phyloP scores from a whole-genome alignment of 64 coral and sea anemone species.

The Orbicella faveolata region DNA sequence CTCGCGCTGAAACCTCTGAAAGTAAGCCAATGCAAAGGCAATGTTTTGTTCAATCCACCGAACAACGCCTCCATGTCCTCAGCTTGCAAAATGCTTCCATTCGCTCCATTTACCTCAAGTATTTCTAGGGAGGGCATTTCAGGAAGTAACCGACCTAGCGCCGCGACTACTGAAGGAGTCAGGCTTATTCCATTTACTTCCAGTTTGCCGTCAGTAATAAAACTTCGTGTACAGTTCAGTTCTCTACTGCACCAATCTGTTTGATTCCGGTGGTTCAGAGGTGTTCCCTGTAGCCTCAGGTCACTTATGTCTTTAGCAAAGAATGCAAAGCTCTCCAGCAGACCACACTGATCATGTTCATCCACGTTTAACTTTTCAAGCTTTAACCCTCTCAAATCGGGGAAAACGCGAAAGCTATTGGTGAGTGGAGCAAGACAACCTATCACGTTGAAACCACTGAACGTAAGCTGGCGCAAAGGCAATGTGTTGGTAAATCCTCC shows the following conservation, averaged over 20 bases:
- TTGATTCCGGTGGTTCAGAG: too few relatives aligned
- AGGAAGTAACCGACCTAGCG: neutral
- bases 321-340: neutral
- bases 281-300: too few relatives aligned
- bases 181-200: neutral
- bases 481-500: neutral
- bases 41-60: neutral
- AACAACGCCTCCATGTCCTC: conserved; percentile 1
- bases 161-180: neutral
- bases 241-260: too few relatives aligned
- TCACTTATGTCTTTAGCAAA: too few relatives aligned
- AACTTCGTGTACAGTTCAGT: too few relatives aligned
- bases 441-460: neutral
- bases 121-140: neutral
- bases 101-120: neutral
- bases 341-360: neutral
- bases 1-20: neutral
- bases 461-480: neutral
- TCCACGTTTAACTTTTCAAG: neutral
- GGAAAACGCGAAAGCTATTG: neutral
- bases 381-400: neutral
- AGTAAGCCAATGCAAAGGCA: neutral
- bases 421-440: neutral
- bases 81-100: neutral
- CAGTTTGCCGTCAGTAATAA: neutral